phyloP scores from a whole-genome alignment of 2,797 vertebrate genomes.

The Artibeus lituratus region DNA sequence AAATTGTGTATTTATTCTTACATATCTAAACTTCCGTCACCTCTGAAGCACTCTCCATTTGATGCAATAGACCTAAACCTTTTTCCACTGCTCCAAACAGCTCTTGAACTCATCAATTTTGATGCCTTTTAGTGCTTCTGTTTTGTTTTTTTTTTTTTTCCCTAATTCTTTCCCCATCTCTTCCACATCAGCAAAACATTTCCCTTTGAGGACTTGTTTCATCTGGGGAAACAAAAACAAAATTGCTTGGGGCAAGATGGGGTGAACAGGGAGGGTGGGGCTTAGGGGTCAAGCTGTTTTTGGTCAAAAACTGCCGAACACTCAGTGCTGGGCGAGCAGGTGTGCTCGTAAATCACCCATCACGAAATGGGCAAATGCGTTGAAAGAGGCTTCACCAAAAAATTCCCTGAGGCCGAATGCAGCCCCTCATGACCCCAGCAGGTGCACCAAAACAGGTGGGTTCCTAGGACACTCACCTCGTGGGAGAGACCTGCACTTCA shows the following conservation, averaged over 20 bases:
- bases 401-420: not conserved
- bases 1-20: not conserved
- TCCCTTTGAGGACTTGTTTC: not conserved
- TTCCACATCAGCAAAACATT: not conserved
- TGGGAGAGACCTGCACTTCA: too few relatives aligned
- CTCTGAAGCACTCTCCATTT: not conserved
- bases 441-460: too few relatives aligned
- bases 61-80: not conserved
- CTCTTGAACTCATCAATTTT: not conserved
- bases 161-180: not conserved
- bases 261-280: not conserved
- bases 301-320: not conserved
- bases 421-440: not conserved
- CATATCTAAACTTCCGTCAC: not conserved
- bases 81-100: not conserved
- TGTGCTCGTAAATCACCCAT: not conserved
- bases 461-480: not conserved
- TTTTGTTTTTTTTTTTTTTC: rapidly evolving
- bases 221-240: not conserved
- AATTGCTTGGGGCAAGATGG: not conserved
- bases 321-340: not conserved
- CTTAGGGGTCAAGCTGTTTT: not conserved
- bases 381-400: not conserved
- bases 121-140: not conserved
- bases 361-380: not conserved